These are phyloP conservation scores for Goniozus legneri DNA, from an alignment of 1,140 invertebrate genomes.

Conservation along the genomic window DNA sequence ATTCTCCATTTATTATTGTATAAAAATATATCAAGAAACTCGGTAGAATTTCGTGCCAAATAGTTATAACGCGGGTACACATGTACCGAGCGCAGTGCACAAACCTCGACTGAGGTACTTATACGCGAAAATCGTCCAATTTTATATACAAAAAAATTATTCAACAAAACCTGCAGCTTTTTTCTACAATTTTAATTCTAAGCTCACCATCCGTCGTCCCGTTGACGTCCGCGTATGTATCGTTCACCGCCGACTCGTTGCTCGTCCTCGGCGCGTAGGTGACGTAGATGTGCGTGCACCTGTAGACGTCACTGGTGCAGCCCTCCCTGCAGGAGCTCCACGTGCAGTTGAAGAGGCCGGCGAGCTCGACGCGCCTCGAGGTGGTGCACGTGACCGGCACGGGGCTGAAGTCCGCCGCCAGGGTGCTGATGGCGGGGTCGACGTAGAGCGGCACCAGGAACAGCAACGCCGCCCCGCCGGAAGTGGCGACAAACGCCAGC, in stretches of 20 bases:
- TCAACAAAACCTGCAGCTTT: no score
- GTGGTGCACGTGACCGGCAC: slow-evolving; percentile 76
- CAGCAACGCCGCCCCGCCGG: slow-evolving; percentile 75
- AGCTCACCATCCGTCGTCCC: no score
- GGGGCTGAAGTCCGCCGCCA: slow-evolving; percentile 78
- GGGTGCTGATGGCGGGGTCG: slow-evolving; percentile 83
- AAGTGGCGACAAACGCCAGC: slow-evolving; percentile 73
- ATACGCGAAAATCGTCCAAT: no score
- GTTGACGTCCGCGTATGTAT: no score
- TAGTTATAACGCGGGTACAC: no score
- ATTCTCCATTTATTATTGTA: no score
- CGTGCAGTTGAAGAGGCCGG: slow-evolving; percentile 77
- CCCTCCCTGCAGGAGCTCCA: slow-evolving; percentile 85
- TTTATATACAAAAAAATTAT: no score
- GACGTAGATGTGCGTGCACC: slow-evolving; percentile 82
- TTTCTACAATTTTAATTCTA: no score
- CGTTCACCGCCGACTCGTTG: slow-evolving; percentile 25
- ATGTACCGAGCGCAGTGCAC: no score
- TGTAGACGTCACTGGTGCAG: slow-evolving; percentile 82
- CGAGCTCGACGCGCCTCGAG: slow-evolving; percentile 68
- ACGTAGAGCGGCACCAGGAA: slow-evolving; percentile 88
- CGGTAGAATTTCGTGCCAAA: no score
- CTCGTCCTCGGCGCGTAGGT: slow-evolving; percentile 63
- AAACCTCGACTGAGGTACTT: no score
- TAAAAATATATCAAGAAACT: no score